Percentiles rank a stretch among this genome's conserved stretches.
phyloP scores from a whole-genome alignment of 2,113 vertebrate genomes.

The Oryzias curvinotus region DNA sequence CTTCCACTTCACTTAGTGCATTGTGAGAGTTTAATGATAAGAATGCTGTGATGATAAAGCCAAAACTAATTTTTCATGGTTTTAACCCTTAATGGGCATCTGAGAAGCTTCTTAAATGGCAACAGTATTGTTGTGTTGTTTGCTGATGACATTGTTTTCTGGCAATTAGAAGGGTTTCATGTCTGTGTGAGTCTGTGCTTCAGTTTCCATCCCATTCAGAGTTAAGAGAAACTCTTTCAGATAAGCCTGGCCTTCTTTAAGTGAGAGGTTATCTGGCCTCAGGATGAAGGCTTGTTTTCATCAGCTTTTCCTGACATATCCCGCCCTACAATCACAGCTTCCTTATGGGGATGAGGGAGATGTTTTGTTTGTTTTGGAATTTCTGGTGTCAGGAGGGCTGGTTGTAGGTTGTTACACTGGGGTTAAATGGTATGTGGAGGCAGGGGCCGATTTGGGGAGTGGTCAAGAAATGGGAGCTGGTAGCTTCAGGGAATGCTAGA shows the following conservation, averaged over 20 bases:
- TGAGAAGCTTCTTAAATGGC: slow-evolving; percentile 6
- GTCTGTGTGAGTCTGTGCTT: not conserved
- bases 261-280: slow-evolving; percentile 56
- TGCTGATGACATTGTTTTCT: slow-evolving; percentile 31
- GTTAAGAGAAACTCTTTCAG: slow-evolving; percentile 12
- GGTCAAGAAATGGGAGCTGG: slow-evolving; percentile 14
- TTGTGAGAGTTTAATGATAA: slow-evolving; percentile 18
- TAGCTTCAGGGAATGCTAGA: slow-evolving; percentile 2
- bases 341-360: slow-evolving; percentile 7
- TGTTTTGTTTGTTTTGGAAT: slow-evolving; percentile 41
- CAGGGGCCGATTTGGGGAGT: slow-evolving; percentile 33
- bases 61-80: slow-evolving; percentile 12
- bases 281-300: slow-evolving; percentile 29
- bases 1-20: not conserved
- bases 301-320: slow-evolving; percentile 45
- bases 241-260: slow-evolving; percentile 22
- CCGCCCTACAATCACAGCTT: slow-evolving; percentile 24
- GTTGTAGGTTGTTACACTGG: slow-evolving; percentile 33
- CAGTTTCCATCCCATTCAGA: slow-evolving; percentile 17
- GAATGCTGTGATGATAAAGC: slow-evolving; percentile 19
- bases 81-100: slow-evolving; percentile 2
- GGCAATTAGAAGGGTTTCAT: slow-evolving; percentile 20
- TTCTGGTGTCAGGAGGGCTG: slow-evolving; percentile 41
- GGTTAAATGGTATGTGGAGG: slow-evolving; percentile 61
- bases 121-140: slow-evolving; percentile 18